Conservation (phyloP, 2,113 vertebrate genomes). For the Aplodontia rufa region DNA sequence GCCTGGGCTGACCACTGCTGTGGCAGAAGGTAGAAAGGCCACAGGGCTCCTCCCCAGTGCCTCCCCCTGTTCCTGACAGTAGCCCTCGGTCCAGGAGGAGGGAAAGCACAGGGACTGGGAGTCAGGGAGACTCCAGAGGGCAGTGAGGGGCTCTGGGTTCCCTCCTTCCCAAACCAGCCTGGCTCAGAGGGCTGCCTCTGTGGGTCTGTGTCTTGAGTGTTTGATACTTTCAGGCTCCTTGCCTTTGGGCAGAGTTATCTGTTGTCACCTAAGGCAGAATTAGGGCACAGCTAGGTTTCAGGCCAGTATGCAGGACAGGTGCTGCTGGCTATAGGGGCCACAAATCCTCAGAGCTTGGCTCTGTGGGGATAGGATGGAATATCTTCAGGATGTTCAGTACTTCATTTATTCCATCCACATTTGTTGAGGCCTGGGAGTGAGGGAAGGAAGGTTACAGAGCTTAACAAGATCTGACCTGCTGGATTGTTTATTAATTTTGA, state of each 20-base stretch:
- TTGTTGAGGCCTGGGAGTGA: neutral
- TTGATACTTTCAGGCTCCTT: neutral
- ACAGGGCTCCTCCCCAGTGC: rapidly evolving
- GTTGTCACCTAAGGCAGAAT: neutral
- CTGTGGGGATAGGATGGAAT: neutral
- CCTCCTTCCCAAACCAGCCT: neutral
- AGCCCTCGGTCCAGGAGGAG: neutral
- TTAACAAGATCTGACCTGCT: neutral
- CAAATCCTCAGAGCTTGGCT: neutral
- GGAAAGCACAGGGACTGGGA: neutral
- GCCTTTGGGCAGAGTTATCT: neutral
- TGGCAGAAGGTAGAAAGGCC: neutral
- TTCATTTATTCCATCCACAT: neutral
- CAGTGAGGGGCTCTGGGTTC: neutral
- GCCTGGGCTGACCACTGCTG: neutral
- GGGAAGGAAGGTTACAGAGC: neutral
- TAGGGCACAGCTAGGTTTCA: neutral
- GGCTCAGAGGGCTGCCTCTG: neutral
- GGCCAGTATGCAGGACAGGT: neutral
- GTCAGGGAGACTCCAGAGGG: neutral
- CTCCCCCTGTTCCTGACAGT: neutral
- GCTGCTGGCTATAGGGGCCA: neutral
- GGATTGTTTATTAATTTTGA: neutral
- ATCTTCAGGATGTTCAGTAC: neutral
- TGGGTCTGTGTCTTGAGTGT: neutral